phyloP scores from a whole-genome alignment of 1,140 invertebrate genomes.

The Drosophila arizonae region DNA sequence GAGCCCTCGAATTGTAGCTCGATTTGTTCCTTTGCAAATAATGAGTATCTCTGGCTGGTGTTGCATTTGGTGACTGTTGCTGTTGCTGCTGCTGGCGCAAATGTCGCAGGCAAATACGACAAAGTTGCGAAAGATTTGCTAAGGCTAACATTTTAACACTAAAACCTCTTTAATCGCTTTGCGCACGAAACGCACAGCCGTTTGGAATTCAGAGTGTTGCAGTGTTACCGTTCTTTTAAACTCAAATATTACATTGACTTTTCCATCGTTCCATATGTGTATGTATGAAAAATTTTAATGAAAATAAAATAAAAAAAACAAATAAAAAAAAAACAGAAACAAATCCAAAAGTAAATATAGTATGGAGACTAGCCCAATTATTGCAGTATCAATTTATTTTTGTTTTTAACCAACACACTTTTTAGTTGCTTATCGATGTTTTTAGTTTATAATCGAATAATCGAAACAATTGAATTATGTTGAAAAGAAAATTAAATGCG shows the following conservation, averaged over 20 bases:
- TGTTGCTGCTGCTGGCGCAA: slow-evolving; percentile 38
- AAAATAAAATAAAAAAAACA: background rate
- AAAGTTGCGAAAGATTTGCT: slow-evolving; percentile 64
- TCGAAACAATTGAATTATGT: background rate
- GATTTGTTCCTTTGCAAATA: slow-evolving; percentile 25
- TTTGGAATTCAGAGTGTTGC: slow-evolving; percentile 4
- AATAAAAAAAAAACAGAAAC: no score
- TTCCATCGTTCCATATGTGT: background rate
- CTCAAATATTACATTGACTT: slow-evolving; percentile 3
- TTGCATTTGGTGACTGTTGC: slow-evolving; percentile 7
- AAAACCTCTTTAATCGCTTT: slow-evolving; percentile 37
- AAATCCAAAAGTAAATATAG: background rate
- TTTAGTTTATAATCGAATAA: background rate
- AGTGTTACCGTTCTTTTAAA: slow-evolving; percentile 22
- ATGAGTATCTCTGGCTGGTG: background rate
- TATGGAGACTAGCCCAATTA: no score
- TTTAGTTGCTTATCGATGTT: background rate
- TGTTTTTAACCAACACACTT: no score
- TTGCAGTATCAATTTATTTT: no score
- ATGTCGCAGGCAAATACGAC: slow-evolving; percentile 69
- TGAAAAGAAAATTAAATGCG: background rate
- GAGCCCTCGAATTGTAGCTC: slow-evolving; percentile 24
- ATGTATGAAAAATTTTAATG: no score
- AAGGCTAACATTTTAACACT: slow-evolving; percentile 52
- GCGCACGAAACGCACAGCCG: slow-evolving; percentile 35